Percentiles rank a stretch among this genome's conserved stretches.
Evolutionary conservation across 2,888 invertebrate genomes (phyloP).

Genomic region (Ochropacha duplaris): DNA sequence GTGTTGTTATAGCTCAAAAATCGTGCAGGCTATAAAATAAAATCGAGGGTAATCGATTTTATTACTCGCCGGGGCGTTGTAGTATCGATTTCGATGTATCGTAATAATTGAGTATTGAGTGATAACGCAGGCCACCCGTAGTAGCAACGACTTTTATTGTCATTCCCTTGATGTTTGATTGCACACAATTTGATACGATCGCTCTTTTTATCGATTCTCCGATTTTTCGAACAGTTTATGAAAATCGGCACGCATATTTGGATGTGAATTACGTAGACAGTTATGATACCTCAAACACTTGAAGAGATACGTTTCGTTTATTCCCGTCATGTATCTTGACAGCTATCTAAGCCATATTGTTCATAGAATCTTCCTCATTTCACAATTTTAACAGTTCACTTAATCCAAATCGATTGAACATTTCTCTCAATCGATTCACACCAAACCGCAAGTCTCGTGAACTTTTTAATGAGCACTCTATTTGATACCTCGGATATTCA

Average conservation of each 20-base stretch:
- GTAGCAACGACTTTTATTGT: constrained; percentile 35
- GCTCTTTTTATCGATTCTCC: constrained; percentile 22
- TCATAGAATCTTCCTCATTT: background rate
- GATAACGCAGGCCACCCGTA: constrained; percentile 46
- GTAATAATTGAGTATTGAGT: constrained; percentile 42
- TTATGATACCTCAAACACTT: background rate
- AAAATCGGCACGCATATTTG: background rate
- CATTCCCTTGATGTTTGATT: constrained; percentile 28
- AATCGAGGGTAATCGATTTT: constrained; percentile 36
- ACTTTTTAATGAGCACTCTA: constrained; percentile 53
- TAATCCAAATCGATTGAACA: constrained; percentile 14
- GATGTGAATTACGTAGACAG: background rate
- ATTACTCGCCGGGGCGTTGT: constrained; percentile 32
- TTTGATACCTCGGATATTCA: constrained; percentile 35
- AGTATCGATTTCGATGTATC: constrained; percentile 46
- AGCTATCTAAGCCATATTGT: background rate
- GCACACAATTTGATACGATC: constrained; percentile 46
- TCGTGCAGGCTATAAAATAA: constrained; percentile 19
- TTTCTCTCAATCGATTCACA: constrained; percentile 13
- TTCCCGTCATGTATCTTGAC: background rate
- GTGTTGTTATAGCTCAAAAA: constrained; percentile 15
- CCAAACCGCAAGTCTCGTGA: constrained; percentile 17
- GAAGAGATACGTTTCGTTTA: background rate
- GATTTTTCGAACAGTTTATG: constrained; percentile 12
- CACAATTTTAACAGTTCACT: constrained; percentile 5